phyloP scores from a whole-genome alignment of 2,888 invertebrate species.

The Parascotia fuliginaria region DNA sequence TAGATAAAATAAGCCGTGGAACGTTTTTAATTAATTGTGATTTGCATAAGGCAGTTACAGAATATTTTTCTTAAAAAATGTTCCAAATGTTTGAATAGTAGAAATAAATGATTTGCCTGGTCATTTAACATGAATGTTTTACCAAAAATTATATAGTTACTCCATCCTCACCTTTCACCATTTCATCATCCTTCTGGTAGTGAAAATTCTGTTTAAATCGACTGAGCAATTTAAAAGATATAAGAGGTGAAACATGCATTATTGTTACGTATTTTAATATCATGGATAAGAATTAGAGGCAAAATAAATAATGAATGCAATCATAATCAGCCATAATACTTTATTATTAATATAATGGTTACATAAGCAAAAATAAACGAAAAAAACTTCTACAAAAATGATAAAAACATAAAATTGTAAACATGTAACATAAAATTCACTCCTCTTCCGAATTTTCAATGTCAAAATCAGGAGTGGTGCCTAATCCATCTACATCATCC shows the following conservation, averaged over 20 bases:
- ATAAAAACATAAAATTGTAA: neutral
- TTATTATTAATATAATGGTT: neutral
- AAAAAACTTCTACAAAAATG: neutral
- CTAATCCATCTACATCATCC: slow-evolving; percentile 5
- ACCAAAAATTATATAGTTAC: no score
- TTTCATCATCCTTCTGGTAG: no score
- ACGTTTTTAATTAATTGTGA: no score
- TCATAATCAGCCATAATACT: slow-evolving; percentile 2
- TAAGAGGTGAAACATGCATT: slow-evolving; percentile 1
- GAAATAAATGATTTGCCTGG: no score
- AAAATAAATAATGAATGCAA: slow-evolving; percentile 1
- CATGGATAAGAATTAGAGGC: slow-evolving; percentile 1
- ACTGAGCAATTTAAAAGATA: neutral
- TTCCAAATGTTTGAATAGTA: no score
- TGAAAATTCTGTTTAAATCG: no score
- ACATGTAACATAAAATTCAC: slow-evolving; percentile 6
- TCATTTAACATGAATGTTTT: no score
- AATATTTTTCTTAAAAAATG: no score
- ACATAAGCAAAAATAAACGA: slow-evolving; percentile 2
- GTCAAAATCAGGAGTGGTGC: slow-evolving; percentile 3
- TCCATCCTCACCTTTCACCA: no score
- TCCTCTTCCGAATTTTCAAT: neutral
- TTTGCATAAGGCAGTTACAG: no score
- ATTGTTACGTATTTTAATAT: slow-evolving; percentile 1
- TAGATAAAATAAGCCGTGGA: no score